phyloP scores from a whole-genome alignment of 2,113 vertebrate genomes.

The Sander vitreus region DNA sequence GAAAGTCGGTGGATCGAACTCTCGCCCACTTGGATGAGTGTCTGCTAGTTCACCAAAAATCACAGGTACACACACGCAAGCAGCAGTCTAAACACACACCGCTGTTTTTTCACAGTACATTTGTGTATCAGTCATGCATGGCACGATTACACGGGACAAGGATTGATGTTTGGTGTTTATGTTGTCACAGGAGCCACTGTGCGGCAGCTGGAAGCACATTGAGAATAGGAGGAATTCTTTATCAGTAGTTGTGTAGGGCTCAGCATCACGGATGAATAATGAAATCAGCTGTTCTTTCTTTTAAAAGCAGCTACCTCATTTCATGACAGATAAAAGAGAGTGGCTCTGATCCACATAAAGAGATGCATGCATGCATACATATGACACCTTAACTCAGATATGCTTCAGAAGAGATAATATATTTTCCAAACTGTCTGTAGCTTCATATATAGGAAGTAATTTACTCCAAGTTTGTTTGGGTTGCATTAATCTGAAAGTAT shows the following conservation, averaged over 20 bases:
- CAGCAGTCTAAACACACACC: not conserved
- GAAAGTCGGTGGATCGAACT: conserved; percentile 93
- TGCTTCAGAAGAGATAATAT: not conserved
- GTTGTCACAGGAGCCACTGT: not conserved
- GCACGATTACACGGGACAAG: conserved; percentile 3
- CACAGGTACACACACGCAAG: conserved; percentile 82
- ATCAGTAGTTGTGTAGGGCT: conserved; percentile 13
- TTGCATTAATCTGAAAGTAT: not conserved
- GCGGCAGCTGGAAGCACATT: conserved; percentile 15
- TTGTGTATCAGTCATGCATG: conserved; percentile 40
- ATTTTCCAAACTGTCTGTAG: not conserved
- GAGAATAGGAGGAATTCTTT: conserved; percentile 40
- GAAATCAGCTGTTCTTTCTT: conserved; percentile 12
- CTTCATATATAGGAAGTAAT: not conserved
- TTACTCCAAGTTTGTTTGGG: not conserved
- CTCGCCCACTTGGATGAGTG: conserved; percentile 92
- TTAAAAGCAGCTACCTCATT: conserved; percentile 9
- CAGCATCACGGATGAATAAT: conserved; percentile 28
- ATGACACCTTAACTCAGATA: not conserved
- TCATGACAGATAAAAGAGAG: conserved; percentile 11
- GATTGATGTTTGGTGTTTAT: conserved; percentile 40
- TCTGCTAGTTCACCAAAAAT: conserved; percentile 87
- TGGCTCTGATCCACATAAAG: conserved; percentile 4
- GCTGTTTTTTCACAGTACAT: not conserved
- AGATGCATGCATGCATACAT: not conserved